Conservation (phyloP, 1,140 invertebrate species). For the Hypsibius dujardini region DNA sequence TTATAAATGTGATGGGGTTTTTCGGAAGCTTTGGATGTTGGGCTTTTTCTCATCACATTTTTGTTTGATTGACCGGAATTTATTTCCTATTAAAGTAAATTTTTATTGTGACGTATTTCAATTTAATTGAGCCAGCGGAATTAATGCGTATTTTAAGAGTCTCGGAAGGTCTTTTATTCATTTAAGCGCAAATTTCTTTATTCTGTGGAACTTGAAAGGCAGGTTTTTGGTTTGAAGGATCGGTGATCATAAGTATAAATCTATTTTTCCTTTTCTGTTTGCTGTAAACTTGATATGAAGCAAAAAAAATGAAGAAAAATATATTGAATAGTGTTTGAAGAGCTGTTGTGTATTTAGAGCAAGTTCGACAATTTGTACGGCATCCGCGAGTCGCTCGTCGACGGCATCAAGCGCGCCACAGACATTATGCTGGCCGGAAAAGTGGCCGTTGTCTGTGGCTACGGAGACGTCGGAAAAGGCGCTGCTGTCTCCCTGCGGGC, state of each 20-base stretch:
- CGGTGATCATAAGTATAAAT: too few relatives aligned
- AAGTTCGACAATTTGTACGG: conserved; percentile 99
- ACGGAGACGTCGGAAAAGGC: conserved; percentile 98
- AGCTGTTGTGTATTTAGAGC: conserved; percentile 44
- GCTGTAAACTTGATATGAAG: too few relatives aligned
- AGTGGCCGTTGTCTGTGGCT: conserved; percentile 89
- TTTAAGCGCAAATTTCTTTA: too few relatives aligned
- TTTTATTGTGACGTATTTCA: neutral
- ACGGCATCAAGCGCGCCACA: conserved; percentile 95
- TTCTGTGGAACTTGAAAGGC: too few relatives aligned
- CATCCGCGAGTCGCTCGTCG: conserved; percentile 87
- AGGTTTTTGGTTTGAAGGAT: too few relatives aligned
- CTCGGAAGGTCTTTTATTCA: too few relatives aligned
- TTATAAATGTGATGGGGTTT: neutral
- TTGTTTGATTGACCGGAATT: neutral
- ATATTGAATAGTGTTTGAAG: neutral
- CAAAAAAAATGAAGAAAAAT: too few relatives aligned
- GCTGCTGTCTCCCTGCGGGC: conserved; percentile 83
- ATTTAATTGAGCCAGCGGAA: too few relatives aligned
- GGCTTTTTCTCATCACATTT: neutral
- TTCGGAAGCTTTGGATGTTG: neutral
- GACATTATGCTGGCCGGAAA: conserved; percentile 97
- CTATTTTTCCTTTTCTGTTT: too few relatives aligned
- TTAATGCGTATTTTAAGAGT: too few relatives aligned
- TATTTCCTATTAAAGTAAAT: conserved; percentile 6